Evolutionary conservation across 2,797 vertebrate species (phyloP), one percentile per base, ranked within the genome.

Genomic region (Lutjanus campechanus): DNA sequence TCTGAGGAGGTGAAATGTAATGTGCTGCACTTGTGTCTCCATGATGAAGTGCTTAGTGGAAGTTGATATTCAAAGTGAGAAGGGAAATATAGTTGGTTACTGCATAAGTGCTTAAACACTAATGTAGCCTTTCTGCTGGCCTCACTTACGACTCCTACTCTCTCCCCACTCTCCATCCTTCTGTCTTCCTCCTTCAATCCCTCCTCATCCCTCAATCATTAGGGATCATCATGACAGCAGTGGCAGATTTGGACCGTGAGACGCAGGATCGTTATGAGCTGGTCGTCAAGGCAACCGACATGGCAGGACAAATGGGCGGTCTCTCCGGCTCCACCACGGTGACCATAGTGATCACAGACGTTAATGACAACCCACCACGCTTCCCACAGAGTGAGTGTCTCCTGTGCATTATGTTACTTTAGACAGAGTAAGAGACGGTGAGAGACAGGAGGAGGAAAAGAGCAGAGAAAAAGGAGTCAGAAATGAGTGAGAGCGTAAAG

Each of bases 281-380:
- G 94, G 98, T 99, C 69, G 97, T 99, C 94, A 98, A 97, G 80
- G 98, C 98, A 47, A 99, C 97, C 1, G 98, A 99, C 94, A 99
- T 99, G 98, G 98, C 98, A 0, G 98, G 98, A 74, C 98, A 99
- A 95, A 94, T 99, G 96, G 98, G 98, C 0, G 98, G 98, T 84
- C 97, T 99, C 79, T 99, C 98, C 0, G 98, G 98, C 67, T 99
- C 98, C 89, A 99, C 98, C 19, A 99, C 98, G 0, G 98, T 99
- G 94, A 99, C 98, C 92, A 99, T 99, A 44, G 97, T 99, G 69
- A 97, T 99, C 95, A 99, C 98, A 0, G 98, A 99, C 0, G 97
- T 99, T 92, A 99, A 99, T 19, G 98, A 99, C 96, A 99, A 97
- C 93, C 97, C 98, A 0, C 98, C 98, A 0, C 97, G 98, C 70